A percentile compares a stretch with the other conserved stretches of the same genome.
Evolutionary conservation across 2,888 invertebrate species (phyloP).

Genomic region (Lissonota sp.): DNA sequence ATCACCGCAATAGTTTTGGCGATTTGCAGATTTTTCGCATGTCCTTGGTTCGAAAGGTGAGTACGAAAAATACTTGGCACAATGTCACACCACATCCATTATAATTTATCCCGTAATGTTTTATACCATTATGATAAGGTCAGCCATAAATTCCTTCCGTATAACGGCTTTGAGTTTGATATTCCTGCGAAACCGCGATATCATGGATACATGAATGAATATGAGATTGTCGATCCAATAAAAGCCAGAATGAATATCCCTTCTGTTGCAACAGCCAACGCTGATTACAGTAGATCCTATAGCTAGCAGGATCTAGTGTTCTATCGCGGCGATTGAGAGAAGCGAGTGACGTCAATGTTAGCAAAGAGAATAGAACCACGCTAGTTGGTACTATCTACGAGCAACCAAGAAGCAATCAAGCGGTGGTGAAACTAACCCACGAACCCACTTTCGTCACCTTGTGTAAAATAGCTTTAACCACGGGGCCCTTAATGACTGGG

Average conservation of each 20-base stretch:
- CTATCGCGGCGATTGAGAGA: not conserved
- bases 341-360: constrained; percentile 5
- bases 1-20: constrained; percentile 87
- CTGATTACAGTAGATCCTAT: constrained; percentile 9
- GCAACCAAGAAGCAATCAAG: constrained; percentile 26
- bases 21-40: constrained; percentile 89
- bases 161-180: no score
- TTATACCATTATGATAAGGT: not conserved
- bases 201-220: no score
- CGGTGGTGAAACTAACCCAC: constrained; percentile 25
- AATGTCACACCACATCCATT: not conserved
- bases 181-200: no score
- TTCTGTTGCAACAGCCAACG: not conserved
- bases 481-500: constrained; percentile 1
- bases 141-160: not conserved
- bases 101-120: not conserved
- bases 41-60: constrained; percentile 87
- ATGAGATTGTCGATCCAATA: not conserved
- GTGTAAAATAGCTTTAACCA: constrained; percentile 7
- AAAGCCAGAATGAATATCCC: no score
- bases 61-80: constrained; percentile 28
- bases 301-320: constrained; percentile 7
- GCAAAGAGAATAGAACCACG: constrained; percentile 21
- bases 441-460: not conserved
- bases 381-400: constrained; percentile 4